A percentile compares a stretch with the other conserved stretches of the same genome.
phyloP scores from a whole-genome alignment of 2,113 vertebrate species.

The Crotalus tigris region DNA sequence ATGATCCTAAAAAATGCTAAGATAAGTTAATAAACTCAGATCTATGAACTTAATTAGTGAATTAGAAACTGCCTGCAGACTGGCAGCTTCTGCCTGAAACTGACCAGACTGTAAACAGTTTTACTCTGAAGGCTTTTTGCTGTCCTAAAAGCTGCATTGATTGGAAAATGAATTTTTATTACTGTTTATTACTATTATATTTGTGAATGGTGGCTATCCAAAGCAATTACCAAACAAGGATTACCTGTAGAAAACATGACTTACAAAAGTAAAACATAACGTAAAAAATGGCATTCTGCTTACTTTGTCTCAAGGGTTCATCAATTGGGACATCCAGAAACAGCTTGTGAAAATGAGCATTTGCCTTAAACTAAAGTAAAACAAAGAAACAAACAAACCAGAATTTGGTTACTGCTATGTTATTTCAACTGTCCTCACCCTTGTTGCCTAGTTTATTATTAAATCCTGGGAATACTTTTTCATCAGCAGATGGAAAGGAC shows the following conservation, averaged over 20 bases:
- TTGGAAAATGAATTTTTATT: background rate
- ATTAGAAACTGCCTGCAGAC: background rate
- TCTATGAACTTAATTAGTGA: background rate
- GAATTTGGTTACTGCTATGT: conserved; percentile 27
- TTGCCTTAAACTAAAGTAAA: conserved; percentile 84
- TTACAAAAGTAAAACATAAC: background rate
- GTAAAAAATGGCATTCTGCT: conserved; percentile 47
- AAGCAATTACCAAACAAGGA: background rate
- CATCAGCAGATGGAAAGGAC: background rate
- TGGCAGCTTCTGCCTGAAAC: background rate
- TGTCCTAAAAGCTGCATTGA: background rate
- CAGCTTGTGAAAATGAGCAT: conserved; percentile 92
- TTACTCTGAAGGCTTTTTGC: background rate
- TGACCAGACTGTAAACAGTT: background rate
- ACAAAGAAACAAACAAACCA: conserved; percentile 40
- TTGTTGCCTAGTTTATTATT: background rate
- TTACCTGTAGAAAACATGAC: background rate
- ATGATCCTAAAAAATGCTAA: background rate
- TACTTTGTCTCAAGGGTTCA: conserved; percentile 89
- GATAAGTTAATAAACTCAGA: background rate
- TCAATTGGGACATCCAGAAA: conserved; percentile 89
- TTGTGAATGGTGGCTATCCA: background rate
- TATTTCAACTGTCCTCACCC: background rate
- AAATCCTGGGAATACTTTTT: background rate
- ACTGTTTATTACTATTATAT: background rate